Evolutionary conservation across 2,797 vertebrate genomes (phyloP).

Genomic region (Falco rusticolus): DNA sequence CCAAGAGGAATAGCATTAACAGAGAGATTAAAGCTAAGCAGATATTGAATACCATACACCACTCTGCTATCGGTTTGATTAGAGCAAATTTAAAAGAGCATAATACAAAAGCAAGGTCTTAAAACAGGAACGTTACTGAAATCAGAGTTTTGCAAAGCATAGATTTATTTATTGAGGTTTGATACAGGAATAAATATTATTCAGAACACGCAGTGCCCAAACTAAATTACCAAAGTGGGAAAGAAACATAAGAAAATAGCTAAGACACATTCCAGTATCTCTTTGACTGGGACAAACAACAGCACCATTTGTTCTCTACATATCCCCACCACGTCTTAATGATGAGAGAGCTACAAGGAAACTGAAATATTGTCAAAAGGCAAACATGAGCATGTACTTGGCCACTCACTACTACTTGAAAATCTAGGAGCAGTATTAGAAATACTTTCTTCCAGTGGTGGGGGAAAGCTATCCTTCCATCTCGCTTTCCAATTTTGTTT

Average conservation of each 20-base stretch:
- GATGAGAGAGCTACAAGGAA: not conserved
- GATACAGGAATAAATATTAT: not conserved
- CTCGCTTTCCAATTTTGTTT: not conserved
- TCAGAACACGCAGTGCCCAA: not conserved
- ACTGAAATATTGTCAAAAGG: not conserved
- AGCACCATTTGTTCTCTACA: not conserved
- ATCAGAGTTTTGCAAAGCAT: slow-evolving; percentile 12
- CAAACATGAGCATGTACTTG: not conserved
- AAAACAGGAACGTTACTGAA: not conserved
- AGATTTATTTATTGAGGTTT: not conserved
- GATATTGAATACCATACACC: not conserved
- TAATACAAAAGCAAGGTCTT: not conserved
- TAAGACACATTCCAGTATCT: not conserved
- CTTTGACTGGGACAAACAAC: not conserved
- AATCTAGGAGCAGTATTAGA: not conserved
- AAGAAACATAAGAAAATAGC: slow-evolving; percentile 1
- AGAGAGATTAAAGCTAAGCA: slow-evolving; percentile 44
- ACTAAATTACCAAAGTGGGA: slow-evolving; percentile 1
- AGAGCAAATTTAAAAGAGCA: slow-evolving; percentile 25
- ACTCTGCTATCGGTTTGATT: not conserved
- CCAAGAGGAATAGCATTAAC: not conserved
- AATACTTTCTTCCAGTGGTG: not conserved
- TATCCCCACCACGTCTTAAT: not conserved
- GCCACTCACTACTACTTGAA: not conserved
- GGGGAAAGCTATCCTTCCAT: not conserved